Evolutionary conservation across 1,140 invertebrate species (phyloP).

Genomic region (Drusus annulatus): DNA sequence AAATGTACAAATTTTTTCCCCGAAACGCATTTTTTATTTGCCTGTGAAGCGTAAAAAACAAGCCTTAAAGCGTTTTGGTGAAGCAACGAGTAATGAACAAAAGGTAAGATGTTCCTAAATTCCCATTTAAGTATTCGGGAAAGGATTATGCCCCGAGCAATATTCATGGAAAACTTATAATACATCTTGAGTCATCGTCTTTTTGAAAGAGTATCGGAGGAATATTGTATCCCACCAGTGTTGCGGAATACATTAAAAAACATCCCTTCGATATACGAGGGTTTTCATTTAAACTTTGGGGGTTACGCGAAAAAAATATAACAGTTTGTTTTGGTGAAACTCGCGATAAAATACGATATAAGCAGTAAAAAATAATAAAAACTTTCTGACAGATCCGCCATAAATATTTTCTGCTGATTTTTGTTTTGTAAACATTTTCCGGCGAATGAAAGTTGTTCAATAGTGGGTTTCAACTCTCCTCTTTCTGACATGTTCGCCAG

Average conservation of each 20-base stretch:
- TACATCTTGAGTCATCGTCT: not conserved
- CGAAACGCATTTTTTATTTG: too few relatives aligned
- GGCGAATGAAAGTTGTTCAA: conserved; percentile 10
- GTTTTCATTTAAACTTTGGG: conserved; percentile 33
- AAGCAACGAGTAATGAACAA: not conserved
- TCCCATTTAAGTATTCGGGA: not conserved
- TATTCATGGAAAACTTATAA: conserved; percentile 16
- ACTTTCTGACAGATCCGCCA: conserved; percentile 22
- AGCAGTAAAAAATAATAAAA: conserved; percentile 26
- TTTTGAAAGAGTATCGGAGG: not conserved
- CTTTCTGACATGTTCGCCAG: too few relatives aligned
- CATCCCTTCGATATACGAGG: conserved; percentile 16
- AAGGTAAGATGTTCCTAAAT: conserved; percentile 2
- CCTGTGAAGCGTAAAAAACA: too few relatives aligned
- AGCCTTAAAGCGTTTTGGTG: not conserved
- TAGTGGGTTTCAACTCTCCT: not conserved
- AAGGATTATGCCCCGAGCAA: conserved; percentile 5
- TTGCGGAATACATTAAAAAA: conserved; percentile 17
- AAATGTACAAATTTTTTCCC: too few relatives aligned
- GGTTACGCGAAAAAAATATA: conserved; percentile 20
- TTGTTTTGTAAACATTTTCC: conserved; percentile 14
- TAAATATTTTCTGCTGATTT: conserved; percentile 16
- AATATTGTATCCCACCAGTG: conserved; percentile 9
- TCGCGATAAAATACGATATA: conserved; percentile 36
- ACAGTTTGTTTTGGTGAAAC: conserved; percentile 25